Percentiles rank a stretch among this genome's conserved stretches.
Evolutionary conservation across 1,140 invertebrate genomes (phyloP).

Genomic region (Drosophila pruinosa): DNA sequence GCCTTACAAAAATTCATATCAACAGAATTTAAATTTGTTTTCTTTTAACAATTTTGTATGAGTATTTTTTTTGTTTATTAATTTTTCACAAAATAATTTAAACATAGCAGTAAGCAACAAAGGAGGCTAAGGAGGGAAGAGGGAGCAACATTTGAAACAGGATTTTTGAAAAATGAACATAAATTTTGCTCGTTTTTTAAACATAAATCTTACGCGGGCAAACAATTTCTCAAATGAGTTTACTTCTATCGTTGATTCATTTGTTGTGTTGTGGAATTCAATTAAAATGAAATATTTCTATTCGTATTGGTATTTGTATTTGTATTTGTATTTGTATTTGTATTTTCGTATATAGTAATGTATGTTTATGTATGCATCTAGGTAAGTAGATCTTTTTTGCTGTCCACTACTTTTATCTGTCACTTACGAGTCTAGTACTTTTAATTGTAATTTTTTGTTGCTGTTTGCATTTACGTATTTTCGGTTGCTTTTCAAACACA

Average conservation of each 20-base stretch:
- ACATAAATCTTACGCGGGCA: constrained; percentile 72
- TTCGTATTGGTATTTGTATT: constrained; percentile 27
- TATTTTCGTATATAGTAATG: constrained; percentile 27
- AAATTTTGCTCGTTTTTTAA: constrained; percentile 41
- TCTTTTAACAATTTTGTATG: constrained; percentile 41
- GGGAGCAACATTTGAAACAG: constrained; percentile 21
- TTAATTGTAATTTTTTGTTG: constrained; percentile 68
- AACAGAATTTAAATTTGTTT: constrained; percentile 67
- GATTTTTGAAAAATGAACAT: constrained; percentile 16
- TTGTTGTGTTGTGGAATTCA: constrained; percentile 22
- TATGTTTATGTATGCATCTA: constrained; percentile 44
- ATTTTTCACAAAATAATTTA: constrained; percentile 59
- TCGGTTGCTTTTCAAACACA: constrained; percentile 65
- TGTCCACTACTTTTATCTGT: constrained; percentile 43
- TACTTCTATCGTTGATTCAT: not conserved
- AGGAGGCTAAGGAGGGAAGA: constrained; percentile 20
- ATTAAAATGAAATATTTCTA: constrained; percentile 27
- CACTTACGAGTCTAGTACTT: constrained; percentile 63
- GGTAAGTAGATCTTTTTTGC: constrained; percentile 53
- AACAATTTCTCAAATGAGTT: constrained; percentile 37
- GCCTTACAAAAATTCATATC: constrained; percentile 75
- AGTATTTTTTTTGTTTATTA: constrained; percentile 48
- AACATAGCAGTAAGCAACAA: constrained; percentile 78
- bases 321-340: constrained; percentile 44
- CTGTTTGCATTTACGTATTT: constrained; percentile 72